A percentile compares a stretch with the other conserved stretches of the same genome.
Evolutionary conservation across 2,888 invertebrate genomes (phyloP).

Genomic region (Calameuta idolon): DNA sequence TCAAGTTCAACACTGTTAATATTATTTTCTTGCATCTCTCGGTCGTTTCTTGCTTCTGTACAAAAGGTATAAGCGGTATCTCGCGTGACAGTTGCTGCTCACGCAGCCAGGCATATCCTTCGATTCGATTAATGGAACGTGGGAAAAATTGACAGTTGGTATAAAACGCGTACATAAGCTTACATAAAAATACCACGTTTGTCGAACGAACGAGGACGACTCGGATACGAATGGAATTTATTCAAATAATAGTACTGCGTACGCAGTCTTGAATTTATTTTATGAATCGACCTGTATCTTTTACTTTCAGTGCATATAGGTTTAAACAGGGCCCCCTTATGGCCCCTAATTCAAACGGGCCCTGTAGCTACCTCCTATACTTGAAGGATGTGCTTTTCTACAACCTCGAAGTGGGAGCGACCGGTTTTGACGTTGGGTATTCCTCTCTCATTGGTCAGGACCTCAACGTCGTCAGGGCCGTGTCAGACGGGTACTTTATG

Average conservation of each 20-base stretch:
- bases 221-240: not conserved
- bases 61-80: not conserved
- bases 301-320: not conserved
- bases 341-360: constrained; percentile 32
- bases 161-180: not conserved
- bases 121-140: not conserved
- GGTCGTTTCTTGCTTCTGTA: not conserved
- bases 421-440: constrained; percentile 35
- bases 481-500: not conserved
- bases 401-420: constrained; percentile 31
- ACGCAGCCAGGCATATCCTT: not conserved
- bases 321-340: constrained; percentile 20
- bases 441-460: constrained; percentile 29
- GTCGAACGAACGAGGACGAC: not conserved
- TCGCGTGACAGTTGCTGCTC: not conserved
- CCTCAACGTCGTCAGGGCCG: not conserved
- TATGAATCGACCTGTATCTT: not conserved
- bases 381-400: constrained; percentile 31
- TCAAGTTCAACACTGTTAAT: not conserved
- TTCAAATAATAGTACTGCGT: not conserved
- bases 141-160: too few species aligned
- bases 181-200: not conserved
- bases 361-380: constrained; percentile 17
- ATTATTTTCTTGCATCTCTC: not conserved
- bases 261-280: not conserved